Base-by-base conservation (phyloP, 2,113 vertebrate species). In the Chascanopsetta lugubris region DNA sequence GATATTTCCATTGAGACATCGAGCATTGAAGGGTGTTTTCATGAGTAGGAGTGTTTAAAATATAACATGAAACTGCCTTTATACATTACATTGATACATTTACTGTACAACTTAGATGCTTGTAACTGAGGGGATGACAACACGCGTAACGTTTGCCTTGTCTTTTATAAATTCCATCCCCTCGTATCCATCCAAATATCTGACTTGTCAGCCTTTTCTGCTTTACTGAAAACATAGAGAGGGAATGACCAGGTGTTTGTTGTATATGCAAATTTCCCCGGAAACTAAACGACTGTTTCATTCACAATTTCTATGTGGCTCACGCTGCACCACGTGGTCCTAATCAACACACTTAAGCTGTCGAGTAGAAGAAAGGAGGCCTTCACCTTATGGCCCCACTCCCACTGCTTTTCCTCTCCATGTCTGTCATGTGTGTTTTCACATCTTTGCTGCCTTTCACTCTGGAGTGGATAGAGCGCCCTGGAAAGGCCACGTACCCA, bases 361-460 rank as follows among this genome's bases (percentile, higher is more conserved):
- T 61, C 66, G 51, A 15, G 15, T 4, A 4, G 27, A 40, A 55
- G 53, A 69, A n/a, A 55, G 30, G 13, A 48, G 11, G 54, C 24
- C 32, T 66, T 45, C 17, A 69, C 26, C 48, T 24, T 67, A 36
- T 15, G 42, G 43, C 29, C n/a, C 80, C 55, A 62, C 56, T 47
- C 55, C 49, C 62, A 60, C 60, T 47, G 48, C 40, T 74, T 64
- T 49, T 24, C 17, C 26, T 34, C 55, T 59, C 21, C 29, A 3
- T 2, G 2, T 42, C 42, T 74, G 42, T 56, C 49, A 56, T 57
- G 65, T 51, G 18, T 29, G 61, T 60, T 43, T 24, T 27, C 48
- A n/a, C 50, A 30, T 54, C 53, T 29, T 26, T 36, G 21, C 49
- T 43, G n/a, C n/a, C n/a, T n/a, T n/a, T n/a, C n/a, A n/a, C n/a